Base-by-base conservation (phyloP, 2,888 invertebrate genomes). In the Rhagonycha fulva region DNA sequence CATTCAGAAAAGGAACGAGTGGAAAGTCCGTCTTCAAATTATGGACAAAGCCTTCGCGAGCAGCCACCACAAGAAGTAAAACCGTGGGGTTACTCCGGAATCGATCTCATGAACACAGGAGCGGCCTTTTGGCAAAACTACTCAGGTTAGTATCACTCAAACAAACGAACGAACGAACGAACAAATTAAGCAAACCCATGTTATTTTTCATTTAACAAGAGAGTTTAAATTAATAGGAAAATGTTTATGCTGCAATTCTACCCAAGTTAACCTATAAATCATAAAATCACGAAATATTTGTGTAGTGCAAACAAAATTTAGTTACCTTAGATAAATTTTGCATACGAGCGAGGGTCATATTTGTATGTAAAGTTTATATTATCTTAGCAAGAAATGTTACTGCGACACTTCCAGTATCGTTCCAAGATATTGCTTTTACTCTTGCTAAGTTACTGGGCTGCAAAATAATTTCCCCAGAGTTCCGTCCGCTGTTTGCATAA, bases 61-160 rank as follows among this genome's bases (percentile, higher is more conserved):
- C 77, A 83, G 24, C 84, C 84, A 62, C 91, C 91, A 75, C 92
- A 91, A 88, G 89, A 89, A 62, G 84, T 80, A 71, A 91, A 92
- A 83, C 89, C 89, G 63, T 93, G 93, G 93, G 92, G 92, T 82
- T 93, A 93, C 87, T 88, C 92, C 47, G 93, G 93, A 72, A 89
- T 94, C 81, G 96, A 96, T 89, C 92, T 96, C 87, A 95, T 96
- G 91, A 93, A 94, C 84, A 94, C 93, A 72, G 95, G 95, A 61
- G 94, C 94, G 68, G 95, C 95, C 63, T 96, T 96, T 89, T 96
- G 96, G 96, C 96, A 96, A 87, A 96, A 96, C 87, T 96, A 96
- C 89, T 96, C 96, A 86, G 96, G 96, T 96, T 87, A 91, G 92
- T 83, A 19, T 19, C 19, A 19, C 32, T 9, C 10, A 30, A 1